A percentile compares a stretch with the other conserved stretches of the same genome.
Conservation (phyloP, 1,140 invertebrate species). For the Panagrolaimus sp. region DNA sequence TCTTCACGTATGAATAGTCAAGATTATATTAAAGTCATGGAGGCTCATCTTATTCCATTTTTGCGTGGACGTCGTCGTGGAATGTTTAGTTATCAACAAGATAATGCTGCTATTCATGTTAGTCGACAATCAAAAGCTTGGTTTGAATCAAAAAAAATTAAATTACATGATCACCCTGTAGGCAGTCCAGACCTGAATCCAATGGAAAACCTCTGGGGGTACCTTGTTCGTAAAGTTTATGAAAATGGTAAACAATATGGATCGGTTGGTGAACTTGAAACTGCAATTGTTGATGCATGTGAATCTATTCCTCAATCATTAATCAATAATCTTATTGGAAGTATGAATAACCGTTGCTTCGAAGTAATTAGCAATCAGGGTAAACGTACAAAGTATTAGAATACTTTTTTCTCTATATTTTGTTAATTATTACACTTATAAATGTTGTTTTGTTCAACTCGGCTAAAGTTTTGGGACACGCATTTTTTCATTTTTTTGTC, state of each 20-base stretch:
- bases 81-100: constrained; percentile 48
- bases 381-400: too few relatives aligned
- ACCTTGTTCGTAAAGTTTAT: constrained; percentile 22
- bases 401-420: too few relatives aligned
- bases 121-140: constrained; percentile 31
- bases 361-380: too few relatives aligned
- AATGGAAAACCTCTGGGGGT: constrained; percentile 59
- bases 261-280: background rate
- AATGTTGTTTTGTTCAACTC: too few relatives aligned
- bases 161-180: constrained; percentile 50
- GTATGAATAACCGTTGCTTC: too few relatives aligned
- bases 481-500: too few relatives aligned
- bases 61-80: background rate
- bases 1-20: constrained; percentile 17
- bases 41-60: constrained; percentile 19
- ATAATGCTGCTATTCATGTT: constrained; percentile 58
- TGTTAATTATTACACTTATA: too few relatives aligned
- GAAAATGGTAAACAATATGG: constrained; percentile 8
- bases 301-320: too few relatives aligned
- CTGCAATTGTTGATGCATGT: constrained; percentile 13
- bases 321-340: too few relatives aligned
- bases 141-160: constrained; percentile 22
- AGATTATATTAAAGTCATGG: constrained; percentile 6
- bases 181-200: constrained; percentile 59
- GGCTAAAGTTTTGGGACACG: too few relatives aligned